Base-by-base conservation (phyloP, 2,888 invertebrate genomes). In the Aleiodes testaceus region DNA sequence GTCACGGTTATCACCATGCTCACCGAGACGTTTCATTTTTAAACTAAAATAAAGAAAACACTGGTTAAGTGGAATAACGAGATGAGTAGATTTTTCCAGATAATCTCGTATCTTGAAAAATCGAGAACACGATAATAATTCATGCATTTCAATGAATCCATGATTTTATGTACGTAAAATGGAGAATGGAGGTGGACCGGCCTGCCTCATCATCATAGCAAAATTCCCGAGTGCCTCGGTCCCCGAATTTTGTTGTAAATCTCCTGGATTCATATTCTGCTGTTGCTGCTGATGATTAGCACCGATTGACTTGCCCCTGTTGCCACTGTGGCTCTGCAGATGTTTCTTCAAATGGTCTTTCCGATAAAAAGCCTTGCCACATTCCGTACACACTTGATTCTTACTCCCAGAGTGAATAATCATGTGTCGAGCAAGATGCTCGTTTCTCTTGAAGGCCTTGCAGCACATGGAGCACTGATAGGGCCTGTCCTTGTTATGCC, bases 361-460 rank as follows among this genome's bases (percentile, higher is more conserved):
- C 69, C 94, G 89, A 84, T 94, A 94, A 87, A 93, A 93, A 44
- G 93, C 93, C 87, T 93, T 93, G 52, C 93, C 93, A 80, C 94
- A 94, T 82, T 93, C 92, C 12, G 89, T 90, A 85, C 94, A 94
- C 78, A 93, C 91, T 87, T 95, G 94, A 69, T 93, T 94, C 88
- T 95, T 95, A 86, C 93, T 92, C 53, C 95, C 95, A 45, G 94
- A 94, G 88, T 95, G 95, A 83, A 94, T 95, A 78, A 95, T 94
- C 83, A 93, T 92, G 88, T 95, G 95, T 75, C 95, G 90, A 84
- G 94, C 94, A 80, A 95, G 90, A 81, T 95, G 95, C 83, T 95
- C 95, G 80, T 94, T 92, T 44, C 95, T 90, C 87, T 95, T 94
- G 88, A 94, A 94, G 4, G 92, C 93, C 87, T 95, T 94, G 85